Percentiles rank a stretch among this genome's conserved stretches.
phyloP scores from a whole-genome alignment of 2,888 invertebrate genomes.

The Euplexia lucipara region DNA sequence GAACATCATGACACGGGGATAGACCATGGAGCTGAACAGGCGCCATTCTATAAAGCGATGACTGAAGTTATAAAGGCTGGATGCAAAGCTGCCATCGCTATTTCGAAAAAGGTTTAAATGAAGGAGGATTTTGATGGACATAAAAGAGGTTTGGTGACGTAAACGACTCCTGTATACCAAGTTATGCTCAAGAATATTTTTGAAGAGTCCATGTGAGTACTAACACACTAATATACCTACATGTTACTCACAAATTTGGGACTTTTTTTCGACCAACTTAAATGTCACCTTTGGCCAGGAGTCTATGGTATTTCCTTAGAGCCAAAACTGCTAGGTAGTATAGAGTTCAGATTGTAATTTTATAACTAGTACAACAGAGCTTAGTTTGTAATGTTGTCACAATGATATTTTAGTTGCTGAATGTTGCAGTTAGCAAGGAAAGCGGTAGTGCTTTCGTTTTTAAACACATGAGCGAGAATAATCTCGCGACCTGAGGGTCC shows the following conservation, averaged over 20 bases:
- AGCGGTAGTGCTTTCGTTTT: neutral
- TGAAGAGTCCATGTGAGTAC: constrained; percentile 39
- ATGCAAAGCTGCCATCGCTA: constrained; percentile 97
- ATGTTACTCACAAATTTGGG: constrained; percentile 2
- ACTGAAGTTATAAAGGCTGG: constrained; percentile 97
- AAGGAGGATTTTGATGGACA: constrained; percentile 1
- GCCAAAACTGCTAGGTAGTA: constrained; percentile 4
- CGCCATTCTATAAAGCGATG: constrained; percentile 97
- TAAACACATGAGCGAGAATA: no score
- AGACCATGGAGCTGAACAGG: constrained; percentile 98
- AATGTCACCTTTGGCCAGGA: neutral
- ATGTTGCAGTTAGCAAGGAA: neutral
- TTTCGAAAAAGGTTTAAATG: constrained; percentile 96
- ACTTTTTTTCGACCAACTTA: neutral
- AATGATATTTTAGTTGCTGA: constrained; percentile 6
- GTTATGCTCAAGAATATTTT: neutral
- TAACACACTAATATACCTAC: neutral
- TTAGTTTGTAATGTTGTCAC: constrained; percentile 3
- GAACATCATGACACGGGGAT: constrained; percentile 99
- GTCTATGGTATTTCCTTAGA: constrained; percentile 1
- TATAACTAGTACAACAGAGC: constrained; percentile 19
- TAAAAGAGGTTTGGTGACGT: constrained; percentile 3
- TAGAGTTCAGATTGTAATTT: neutral
- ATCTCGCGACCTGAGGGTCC: no score
- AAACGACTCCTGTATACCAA: neutral